Base-by-base conservation (phyloP, 2,888 invertebrate genomes). In the Ophraella communa region DNA sequence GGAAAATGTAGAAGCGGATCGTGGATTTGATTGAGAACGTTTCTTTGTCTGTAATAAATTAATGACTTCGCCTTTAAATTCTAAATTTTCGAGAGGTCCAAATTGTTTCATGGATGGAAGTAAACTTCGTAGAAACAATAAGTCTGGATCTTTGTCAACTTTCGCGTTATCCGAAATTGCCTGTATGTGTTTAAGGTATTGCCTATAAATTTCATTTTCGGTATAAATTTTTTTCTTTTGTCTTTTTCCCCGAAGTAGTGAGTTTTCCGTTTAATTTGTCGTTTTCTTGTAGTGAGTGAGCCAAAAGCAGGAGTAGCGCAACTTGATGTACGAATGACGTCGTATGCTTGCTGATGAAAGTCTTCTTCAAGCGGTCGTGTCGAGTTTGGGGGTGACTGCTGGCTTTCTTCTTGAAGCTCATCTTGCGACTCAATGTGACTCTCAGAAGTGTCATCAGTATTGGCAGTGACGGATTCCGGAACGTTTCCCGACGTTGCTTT, bases 61-160 rank as follows among this genome's bases (percentile, higher is more conserved):
- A 44, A 3, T 47, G n/a, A 47, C 23, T 23, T 47, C 21, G n/a
- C 2, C 47, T 47, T 47, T 23, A 3, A 33, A 33, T 33, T 33
- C 33, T n/a, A 23, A 47, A 47, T 47, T 42, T 17, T 42, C n/a
- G 23, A n/a, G 8, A 11, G 47, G 47, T 47, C 47, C 10, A 11
- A 47, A 0, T 20, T 47, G 20, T n/a, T 47, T 47, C 47, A 47
- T 8, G 23, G 21, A 47, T 23, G 21, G 20, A 47, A 23, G 21
- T 11, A 47, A 47, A 21, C 47, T 47, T 7, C 47, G 47, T 47
- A 47, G 21, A 21, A 47, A 47, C n/a, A 47, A 21, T 11, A 47
- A 23, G 47, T 47, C 21, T 20, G 47, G 47, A 47, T 47, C n/a
- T 47, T 47, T 47, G 47, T 47, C 47, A 47, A 23, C 47, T 23